A percentile compares a stretch with the other conserved stretches of the same genome.
Evolutionary conservation across 2,113 vertebrate species (phyloP).

Genomic region (Regulus satrapa): DNA sequence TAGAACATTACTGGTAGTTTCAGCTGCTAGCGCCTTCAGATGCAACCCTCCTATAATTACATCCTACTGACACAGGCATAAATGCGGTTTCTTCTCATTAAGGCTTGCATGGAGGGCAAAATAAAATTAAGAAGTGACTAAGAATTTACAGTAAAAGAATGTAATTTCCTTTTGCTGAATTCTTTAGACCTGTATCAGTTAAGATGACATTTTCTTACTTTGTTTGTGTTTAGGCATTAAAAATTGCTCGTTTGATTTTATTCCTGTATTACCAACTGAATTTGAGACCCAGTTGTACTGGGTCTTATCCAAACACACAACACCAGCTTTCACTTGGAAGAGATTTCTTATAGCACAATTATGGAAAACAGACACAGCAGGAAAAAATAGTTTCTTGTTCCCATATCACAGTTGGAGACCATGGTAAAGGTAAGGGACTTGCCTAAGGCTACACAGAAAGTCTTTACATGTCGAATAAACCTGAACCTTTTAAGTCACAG

Average conservation of each 20-base stretch:
- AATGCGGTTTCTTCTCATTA: neutral
- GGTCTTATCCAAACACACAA: neutral
- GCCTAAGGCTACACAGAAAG: neutral
- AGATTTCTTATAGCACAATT: neutral
- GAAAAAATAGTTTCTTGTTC: neutral
- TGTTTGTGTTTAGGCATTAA: neutral
- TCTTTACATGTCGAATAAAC: neutral
- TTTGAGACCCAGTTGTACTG: neutral
- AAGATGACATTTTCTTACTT: neutral
- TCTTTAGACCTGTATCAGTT: neutral
- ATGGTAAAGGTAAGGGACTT: neutral
- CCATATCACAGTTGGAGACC: neutral
- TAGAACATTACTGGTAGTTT: neutral
- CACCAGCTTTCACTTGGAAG: neutral
- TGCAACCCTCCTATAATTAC: neutral
- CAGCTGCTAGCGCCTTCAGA: neutral
- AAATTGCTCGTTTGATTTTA: neutral
- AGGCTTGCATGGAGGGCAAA: neutral
- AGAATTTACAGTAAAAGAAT: neutral
- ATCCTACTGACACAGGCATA: neutral
- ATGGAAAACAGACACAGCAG: neutral
- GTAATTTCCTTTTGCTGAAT: neutral
- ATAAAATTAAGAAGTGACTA: slow-evolving; percentile 31
- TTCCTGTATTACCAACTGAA: neutral
- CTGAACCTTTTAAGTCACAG: neutral